Conservation (phyloP, 2,888 invertebrate genomes). For the Argynnis bischoffii region DNA sequence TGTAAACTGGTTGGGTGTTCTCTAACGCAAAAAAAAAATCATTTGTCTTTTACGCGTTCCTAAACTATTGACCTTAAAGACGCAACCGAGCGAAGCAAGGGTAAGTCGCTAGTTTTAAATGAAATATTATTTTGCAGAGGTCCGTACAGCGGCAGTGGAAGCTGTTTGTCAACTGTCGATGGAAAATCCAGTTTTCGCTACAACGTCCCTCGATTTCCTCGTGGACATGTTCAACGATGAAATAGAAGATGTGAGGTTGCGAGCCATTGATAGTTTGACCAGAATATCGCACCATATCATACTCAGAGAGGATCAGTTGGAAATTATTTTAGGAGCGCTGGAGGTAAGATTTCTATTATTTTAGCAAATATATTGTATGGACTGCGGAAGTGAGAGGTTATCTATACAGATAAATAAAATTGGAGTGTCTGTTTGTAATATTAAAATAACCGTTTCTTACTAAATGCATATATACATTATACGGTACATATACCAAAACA, state of each 20-base stretch:
- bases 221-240: slow-evolving; percentile 99
- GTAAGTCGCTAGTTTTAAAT: background rate
- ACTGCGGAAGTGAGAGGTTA: no score
- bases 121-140: slow-evolving; percentile 82
- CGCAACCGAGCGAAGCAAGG: no score
- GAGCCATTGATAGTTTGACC: slow-evolving; percentile 96
- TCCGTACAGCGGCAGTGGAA: slow-evolving; percentile 96
- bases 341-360: slow-evolving; percentile 80
- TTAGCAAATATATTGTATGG: no score
- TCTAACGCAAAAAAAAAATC: no score
- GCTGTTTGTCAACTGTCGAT: slow-evolving; percentile 94
- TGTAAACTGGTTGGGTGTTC: no score
- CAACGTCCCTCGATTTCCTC: slow-evolving; percentile 95
- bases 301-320: slow-evolving; percentile 96
- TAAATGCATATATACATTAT: no score
- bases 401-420: no score
- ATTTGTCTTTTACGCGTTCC: no score
- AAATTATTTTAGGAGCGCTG: slow-evolving; percentile 96
- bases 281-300: slow-evolving; percentile 94
- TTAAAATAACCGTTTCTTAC: no score
- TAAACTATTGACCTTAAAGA: no score
- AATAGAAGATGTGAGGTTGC: slow-evolving; percentile 97
- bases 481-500: no score
- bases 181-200: slow-evolving; percentile 92
- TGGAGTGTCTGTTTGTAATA: no score